Evolutionary conservation across 23 tunicate genomes (phyloP), one percentile per base, ranked within the genome.

Genomic region (Ciona savignyi): DNA sequence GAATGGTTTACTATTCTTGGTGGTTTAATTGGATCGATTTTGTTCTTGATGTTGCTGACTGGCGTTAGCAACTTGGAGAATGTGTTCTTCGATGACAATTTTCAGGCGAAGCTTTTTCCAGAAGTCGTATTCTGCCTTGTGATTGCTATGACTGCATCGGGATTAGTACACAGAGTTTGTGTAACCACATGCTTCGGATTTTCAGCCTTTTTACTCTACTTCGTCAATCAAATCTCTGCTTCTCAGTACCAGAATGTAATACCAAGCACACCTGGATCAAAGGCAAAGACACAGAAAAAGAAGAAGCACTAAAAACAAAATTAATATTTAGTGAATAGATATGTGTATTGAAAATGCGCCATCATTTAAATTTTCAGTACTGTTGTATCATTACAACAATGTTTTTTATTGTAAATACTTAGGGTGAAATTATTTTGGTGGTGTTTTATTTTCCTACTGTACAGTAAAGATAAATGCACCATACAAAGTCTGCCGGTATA

Each of bases 51-150:
- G 26, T 30, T 80, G 1, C 71, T 91, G 3, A 91, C 97, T 4
- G 91, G 78, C 28, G 33, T 85, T 22, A 91, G 73, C 51, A 91
- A 91, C 42, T 49, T 91, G 30, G 97, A 91, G 75, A 80, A 48
- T 66, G 80, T 76, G 1, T 77, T 85, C 62, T 76, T 91, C 25
- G 97, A 87, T 70, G 97, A 91, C 60, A 78, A 63, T 30, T 91
- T 91, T 51, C 97, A 91, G 84, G 97, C 97, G 22, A 91, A 91
- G 48, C 51, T 91, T 66, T 73, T 91, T 32, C 97, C 97, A 3
- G 97, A 91, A 65, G 80, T 91, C 26, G 27, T 91, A 71, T 73
- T 70, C 11, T 91, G 91, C 62, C 80, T 91, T 25, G 83, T 42
- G 34, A 60, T 77, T 0, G 77, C 97, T 0, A 60, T 74, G 51